A percentile compares a stretch with the other conserved stretches of the same genome.
Evolutionary conservation across 2,113 vertebrate genomes (phyloP).

Genomic region (Poeciliopsis retropinna): DNA sequence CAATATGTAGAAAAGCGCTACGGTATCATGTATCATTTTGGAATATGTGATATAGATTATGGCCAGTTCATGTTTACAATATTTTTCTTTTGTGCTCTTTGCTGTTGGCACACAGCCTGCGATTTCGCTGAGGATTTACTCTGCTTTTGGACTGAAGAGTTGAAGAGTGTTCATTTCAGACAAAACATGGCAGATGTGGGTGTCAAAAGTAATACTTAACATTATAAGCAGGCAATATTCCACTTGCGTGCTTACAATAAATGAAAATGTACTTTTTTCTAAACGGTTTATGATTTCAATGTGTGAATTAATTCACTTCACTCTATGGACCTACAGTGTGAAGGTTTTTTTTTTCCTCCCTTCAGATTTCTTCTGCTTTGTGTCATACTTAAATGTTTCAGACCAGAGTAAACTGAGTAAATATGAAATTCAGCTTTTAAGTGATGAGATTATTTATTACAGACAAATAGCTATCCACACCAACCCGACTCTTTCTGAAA

Average conservation of each 20-base stretch:
- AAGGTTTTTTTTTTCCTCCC: too few species aligned
- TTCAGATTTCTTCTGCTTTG: not conserved
- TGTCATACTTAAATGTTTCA: not conserved
- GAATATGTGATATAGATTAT: conserved; percentile 76
- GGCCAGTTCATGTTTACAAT: conserved; percentile 74
- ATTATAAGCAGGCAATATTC: conserved; percentile 26
- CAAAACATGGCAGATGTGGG: not conserved
- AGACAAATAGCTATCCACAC: not conserved
- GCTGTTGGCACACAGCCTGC: conserved; percentile 6
- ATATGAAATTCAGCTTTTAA: not conserved
- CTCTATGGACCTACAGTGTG: not conserved
- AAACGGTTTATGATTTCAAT: not conserved
- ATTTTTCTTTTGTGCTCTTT: conserved; percentile 64
- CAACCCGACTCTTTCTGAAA: not conserved
- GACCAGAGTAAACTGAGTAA: not conserved
- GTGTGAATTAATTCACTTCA: not conserved
- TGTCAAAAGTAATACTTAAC: conserved; percentile 25
- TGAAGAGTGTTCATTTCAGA: conserved; percentile 13
- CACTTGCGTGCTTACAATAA: not conserved
- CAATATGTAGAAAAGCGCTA: conserved; percentile 74
- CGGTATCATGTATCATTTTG: conserved; percentile 71
- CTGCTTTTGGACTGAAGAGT: conserved; percentile 8
- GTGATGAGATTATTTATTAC: not conserved
- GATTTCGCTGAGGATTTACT: conserved; percentile 12
- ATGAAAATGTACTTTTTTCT: not conserved